These are phyloP conservation scores for Diadumene lineata DNA, from an alignment of 92 coral and sea anemone genomes.

Conservation along the genomic window DNA sequence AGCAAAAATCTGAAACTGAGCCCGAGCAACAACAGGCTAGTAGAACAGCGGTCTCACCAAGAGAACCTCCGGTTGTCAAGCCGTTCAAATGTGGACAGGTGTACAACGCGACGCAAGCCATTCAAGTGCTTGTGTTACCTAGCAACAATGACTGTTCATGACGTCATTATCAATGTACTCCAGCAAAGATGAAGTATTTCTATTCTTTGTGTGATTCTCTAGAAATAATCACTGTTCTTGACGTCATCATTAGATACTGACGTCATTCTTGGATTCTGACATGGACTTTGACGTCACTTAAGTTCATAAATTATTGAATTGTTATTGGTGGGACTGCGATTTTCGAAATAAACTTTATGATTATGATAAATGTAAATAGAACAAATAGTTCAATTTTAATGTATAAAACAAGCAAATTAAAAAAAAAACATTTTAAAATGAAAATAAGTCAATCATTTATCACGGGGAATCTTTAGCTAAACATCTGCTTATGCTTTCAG, in stretches of 20 bases:
- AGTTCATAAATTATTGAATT: no score
- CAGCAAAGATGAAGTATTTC: no score
- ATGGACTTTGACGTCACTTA: not conserved
- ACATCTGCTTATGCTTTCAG: no score
- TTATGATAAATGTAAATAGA: no score
- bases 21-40: not conserved
- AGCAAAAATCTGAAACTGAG: not conserved
- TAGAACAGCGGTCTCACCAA: constrained; percentile 9
- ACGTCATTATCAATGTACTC: no score
- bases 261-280: not conserved
- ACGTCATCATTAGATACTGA: not conserved
- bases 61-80: constrained; percentile 56
- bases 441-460: no score
- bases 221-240: not conserved
- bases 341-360: no score
- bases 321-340: no score
- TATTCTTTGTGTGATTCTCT: not conserved
- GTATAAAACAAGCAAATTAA: no score
- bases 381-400: no score
- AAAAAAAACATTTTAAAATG: no score
- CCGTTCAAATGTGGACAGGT: constrained; percentile 82
- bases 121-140: constrained; percentile 82
- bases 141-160: constrained; percentile 58
- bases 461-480: no score
- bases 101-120: constrained; percentile 70